Percentiles rank a stretch among this genome's conserved stretches.
Evolutionary conservation across 2,797 vertebrate species (phyloP).

Genomic region (Malacoraja senta): DNA sequence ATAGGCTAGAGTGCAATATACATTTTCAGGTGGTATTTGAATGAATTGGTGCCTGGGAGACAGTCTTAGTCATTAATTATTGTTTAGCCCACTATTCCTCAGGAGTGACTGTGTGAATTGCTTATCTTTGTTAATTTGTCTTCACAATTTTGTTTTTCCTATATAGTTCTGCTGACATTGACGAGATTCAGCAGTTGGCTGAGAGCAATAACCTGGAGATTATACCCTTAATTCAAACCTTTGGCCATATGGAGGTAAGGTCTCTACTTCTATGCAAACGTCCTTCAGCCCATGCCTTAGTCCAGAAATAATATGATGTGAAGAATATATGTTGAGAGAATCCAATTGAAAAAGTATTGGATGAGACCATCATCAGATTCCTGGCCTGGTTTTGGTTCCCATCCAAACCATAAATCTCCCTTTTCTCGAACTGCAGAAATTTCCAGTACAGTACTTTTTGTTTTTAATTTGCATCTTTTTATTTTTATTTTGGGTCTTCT

Average conservation of each 20-base stretch:
- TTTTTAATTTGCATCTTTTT: neutral
- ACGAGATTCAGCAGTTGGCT: conserved; percentile 56
- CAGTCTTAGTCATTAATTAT: neutral
- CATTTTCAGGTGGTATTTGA: neutral
- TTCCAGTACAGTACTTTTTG: neutral
- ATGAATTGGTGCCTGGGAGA: neutral
- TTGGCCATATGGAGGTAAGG: conserved; percentile 66
- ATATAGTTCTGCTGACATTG: conserved; percentile 57
- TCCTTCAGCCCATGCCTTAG: neutral
- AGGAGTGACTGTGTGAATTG: neutral
- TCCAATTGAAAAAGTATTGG: neutral
- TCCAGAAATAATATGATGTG: neutral
- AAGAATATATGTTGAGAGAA: neutral
- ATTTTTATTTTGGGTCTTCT: neutral
- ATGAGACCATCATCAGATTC: neutral
- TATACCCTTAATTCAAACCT: conserved; percentile 67
- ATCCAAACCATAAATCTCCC: neutral
- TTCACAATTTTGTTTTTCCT: conserved; percentile 19
- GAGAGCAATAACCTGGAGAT: conserved; percentile 58
- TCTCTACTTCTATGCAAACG: too few relatives aligned
- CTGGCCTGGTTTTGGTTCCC: neutral
- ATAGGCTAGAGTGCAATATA: neutral
- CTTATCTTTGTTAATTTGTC: neutral
- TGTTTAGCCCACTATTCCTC: neutral
- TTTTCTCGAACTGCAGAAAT: neutral